Conservation (phyloP, 2,797 vertebrate species). For the Stomatorhinus walkeri region DNA sequence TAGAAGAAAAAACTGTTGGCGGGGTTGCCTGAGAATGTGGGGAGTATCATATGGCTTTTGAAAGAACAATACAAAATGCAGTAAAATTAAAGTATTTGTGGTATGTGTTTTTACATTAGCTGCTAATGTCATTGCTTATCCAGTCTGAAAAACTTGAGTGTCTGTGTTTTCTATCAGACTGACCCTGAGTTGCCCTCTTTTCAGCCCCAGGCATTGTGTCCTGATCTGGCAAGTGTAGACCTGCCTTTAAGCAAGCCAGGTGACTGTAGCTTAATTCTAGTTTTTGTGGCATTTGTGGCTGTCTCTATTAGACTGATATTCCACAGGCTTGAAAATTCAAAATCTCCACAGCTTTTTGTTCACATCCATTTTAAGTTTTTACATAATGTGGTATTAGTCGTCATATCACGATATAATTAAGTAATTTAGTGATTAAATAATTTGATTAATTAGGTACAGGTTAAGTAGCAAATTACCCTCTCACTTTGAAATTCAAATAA, state of each 20-base stretch:
- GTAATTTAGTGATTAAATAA: not conserved
- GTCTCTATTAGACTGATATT: not conserved
- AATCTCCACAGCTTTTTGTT: not conserved
- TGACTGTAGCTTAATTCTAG: not conserved
- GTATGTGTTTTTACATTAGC: not conserved
- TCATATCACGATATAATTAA: not conserved
- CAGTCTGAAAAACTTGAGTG: not conserved
- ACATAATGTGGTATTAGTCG: not conserved
- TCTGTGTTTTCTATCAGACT: not conserved
- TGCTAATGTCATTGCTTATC: not conserved
- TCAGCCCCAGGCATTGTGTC: not conserved
- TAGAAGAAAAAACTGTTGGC: not conserved
- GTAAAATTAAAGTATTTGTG: not conserved
- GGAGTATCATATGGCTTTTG: not conserved
- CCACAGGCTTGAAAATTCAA: not conserved
- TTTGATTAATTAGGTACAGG: not conserved
- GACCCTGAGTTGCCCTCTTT: not conserved
- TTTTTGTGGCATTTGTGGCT: not conserved
- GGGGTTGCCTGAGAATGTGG: not conserved
- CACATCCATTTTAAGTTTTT: not conserved
- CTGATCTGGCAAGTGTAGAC: not conserved
- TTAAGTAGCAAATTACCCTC: not conserved
- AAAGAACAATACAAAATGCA: not conserved
- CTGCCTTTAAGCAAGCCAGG: not conserved
- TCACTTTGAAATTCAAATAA: not conserved